Evolutionary conservation across 2,113 vertebrate species (phyloP).

Genomic region (Rhinolophus ferrumequinum): DNA sequence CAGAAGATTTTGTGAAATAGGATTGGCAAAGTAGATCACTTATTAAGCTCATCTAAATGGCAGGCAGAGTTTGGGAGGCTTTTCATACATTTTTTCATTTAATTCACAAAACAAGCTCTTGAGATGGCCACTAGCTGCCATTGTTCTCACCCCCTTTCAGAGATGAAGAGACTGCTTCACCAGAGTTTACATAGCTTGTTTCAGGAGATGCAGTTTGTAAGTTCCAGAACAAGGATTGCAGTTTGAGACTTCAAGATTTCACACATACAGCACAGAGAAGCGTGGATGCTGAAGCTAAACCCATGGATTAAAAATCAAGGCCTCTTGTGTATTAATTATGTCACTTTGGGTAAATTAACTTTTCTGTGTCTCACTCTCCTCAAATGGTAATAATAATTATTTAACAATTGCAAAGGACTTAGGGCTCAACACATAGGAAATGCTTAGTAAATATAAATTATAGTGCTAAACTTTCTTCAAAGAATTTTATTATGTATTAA

Average conservation of each 20-base stretch:
- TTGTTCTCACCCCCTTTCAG: neutral
- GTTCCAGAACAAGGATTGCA: neutral
- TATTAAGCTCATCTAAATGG: neutral
- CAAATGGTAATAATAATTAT: neutral
- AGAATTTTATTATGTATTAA: conserved; percentile 29
- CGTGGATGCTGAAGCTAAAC: neutral
- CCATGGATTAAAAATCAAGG: neutral
- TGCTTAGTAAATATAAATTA: conserved; percentile 10
- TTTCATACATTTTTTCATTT: neutral
- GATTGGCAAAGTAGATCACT: neutral
- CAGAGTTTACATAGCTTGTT: neutral
- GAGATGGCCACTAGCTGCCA: neutral
- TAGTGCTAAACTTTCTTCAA: neutral
- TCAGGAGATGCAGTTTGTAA: neutral
- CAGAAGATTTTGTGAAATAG: neutral
- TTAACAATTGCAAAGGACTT: conserved; percentile 21
- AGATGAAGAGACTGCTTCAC: neutral
- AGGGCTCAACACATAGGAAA: neutral
- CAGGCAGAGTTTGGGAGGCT: neutral
- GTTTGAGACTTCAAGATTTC: neutral
- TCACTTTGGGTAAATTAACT: neutral
- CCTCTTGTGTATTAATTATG: neutral
- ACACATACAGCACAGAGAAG: neutral
- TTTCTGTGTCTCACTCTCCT: neutral
- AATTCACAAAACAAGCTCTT: neutral